Conservation (phyloP, 2,797 vertebrate genomes). For the Sciurus carolinensis region DNA sequence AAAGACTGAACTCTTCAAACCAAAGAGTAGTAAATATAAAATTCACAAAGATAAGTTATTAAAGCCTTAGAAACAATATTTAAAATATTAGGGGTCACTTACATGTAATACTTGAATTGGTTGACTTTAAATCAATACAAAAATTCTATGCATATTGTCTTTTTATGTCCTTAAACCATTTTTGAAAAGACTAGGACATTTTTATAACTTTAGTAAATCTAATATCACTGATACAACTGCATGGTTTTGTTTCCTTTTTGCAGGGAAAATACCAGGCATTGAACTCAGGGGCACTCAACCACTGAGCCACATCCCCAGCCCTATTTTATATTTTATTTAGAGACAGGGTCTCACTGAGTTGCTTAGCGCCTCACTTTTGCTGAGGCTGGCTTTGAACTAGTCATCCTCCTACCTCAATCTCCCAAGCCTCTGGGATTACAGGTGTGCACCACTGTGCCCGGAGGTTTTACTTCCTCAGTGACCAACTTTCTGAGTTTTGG, state of each 20-base stretch:
- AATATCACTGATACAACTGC: neutral
- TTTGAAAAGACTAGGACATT: neutral
- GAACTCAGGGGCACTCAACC: too few relatives aligned
- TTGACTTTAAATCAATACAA: slow-evolving; percentile 54
- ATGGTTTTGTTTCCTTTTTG: neutral
- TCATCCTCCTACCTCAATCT: too few relatives aligned
- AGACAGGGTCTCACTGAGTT: too few relatives aligned
- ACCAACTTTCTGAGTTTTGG: neutral
- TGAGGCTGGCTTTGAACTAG: too few relatives aligned
- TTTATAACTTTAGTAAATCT: slow-evolving; percentile 35
- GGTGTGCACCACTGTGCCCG: too few relatives aligned
- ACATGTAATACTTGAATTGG: slow-evolving; percentile 20
- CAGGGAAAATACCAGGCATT: too few relatives aligned
- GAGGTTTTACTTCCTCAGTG: neutral
- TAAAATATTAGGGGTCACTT: slow-evolving; percentile 34
- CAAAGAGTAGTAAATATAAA: neutral
- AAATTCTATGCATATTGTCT: slow-evolving; percentile 12
- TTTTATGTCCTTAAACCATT: neutral
- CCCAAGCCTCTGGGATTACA: too few relatives aligned
- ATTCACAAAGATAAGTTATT: neutral
- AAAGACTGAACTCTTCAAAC: neutral
- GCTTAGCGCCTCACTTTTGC: too few relatives aligned
- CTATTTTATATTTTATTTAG: too few relatives aligned
- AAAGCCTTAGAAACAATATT: neutral
- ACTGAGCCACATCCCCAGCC: too few relatives aligned